Conservation (phyloP, 2,113 vertebrate species). For the Toxotes chatareus region DNA sequence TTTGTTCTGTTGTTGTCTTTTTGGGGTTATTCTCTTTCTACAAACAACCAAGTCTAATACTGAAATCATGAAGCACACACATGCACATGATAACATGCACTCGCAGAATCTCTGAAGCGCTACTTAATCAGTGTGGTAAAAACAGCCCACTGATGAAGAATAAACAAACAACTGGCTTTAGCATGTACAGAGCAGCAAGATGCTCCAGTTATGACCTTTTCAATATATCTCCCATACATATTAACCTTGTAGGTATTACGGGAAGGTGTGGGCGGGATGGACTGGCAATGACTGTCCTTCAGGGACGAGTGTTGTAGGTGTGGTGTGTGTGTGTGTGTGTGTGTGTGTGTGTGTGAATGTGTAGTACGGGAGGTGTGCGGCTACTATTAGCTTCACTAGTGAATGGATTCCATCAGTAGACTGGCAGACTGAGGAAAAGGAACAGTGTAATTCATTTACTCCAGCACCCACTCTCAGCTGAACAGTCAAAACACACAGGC, state of each 20-base stretch:
- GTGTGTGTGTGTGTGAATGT: conserved; percentile 48
- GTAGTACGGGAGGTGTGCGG: conserved; percentile 52
- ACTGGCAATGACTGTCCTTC: conserved; percentile 77
- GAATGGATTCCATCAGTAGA: conserved; percentile 77
- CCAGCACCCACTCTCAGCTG: conserved; percentile 65
- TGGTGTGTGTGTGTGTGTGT: conserved; percentile 48
- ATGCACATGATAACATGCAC: conserved; percentile 2
- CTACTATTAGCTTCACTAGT: conserved; percentile 71
- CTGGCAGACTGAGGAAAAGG: conserved; percentile 74
- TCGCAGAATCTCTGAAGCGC: conserved; percentile 2
- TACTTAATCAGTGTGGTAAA: conserved; percentile 24
- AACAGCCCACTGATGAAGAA: conserved; percentile 26
- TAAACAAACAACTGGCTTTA: conserved; percentile 52
- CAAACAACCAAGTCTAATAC: conserved; percentile 17
- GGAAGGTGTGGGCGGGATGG: conserved; percentile 72
- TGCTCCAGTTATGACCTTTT: conserved; percentile 71
- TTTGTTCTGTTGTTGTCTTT: not conserved
- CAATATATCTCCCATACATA: conserved; percentile 73
- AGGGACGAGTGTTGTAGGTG: conserved; percentile 69
- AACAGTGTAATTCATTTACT: conserved; percentile 78
- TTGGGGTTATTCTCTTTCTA: not conserved
- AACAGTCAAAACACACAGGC: conserved; percentile 76
- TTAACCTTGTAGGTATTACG: conserved; percentile 77
- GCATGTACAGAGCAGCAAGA: conserved; percentile 29
- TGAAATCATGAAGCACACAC: conserved; percentile 4